phyloP scores from a whole-genome alignment of 1,140 invertebrate species.

The Mactra quadrangularis region DNA sequence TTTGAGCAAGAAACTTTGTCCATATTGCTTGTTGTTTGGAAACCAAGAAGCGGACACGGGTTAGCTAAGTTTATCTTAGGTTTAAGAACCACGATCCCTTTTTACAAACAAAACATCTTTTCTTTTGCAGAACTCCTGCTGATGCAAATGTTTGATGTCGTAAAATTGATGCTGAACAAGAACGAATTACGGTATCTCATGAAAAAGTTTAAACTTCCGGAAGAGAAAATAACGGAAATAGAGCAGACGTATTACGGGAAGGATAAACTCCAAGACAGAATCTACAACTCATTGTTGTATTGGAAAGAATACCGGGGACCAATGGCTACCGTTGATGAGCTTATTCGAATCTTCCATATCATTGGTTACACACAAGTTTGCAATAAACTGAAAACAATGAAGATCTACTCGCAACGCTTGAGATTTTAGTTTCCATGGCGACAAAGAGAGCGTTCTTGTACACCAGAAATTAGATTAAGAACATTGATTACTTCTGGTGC shows the following conservation, averaged over 20 bases:
- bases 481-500: too few species aligned
- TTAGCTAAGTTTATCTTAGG: too few species aligned
- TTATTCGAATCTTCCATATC: constrained; percentile 79
- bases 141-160: constrained; percentile 77
- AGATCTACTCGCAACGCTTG: constrained; percentile 77
- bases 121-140: constrained; percentile 77
- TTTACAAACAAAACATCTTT: too few species aligned
- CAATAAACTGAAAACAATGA: constrained; percentile 76
- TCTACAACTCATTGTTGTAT: constrained; percentile 73
- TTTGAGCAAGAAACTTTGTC: too few species aligned
- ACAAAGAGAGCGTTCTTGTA: too few species aligned
- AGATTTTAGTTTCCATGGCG: constrained; percentile 69
- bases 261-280: constrained; percentile 76
- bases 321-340: constrained; percentile 77
- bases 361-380: constrained; percentile 77
- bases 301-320: constrained; percentile 78
- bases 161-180: constrained; percentile 77
- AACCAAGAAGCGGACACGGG: too few species aligned
- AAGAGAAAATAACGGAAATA: constrained; percentile 77
- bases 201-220: constrained; percentile 80
- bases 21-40: too few species aligned
- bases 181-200: constrained; percentile 79
- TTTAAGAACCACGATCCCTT: too few species aligned
- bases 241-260: constrained; percentile 79
- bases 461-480: too few species aligned